These are phyloP conservation scores for Bruchidius siliquastri DNA, from an alignment of 2,888 invertebrate species.

Conservation along the genomic window DNA sequence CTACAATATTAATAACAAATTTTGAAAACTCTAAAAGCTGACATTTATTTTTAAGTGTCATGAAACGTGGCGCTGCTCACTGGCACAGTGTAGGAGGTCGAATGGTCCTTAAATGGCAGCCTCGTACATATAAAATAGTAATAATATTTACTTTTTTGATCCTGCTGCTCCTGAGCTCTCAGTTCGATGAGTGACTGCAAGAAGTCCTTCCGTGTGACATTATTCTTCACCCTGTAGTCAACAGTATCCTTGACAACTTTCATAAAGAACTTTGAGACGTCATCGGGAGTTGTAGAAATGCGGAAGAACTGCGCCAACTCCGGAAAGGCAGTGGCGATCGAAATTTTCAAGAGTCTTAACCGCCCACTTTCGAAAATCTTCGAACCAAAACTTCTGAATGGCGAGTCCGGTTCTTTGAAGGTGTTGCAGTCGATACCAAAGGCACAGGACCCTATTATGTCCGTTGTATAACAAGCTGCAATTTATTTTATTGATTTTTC, in stretches of 20 bases:
- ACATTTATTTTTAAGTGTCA: too few relatives aligned
- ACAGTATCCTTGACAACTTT: conserved; percentile 44
- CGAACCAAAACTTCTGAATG: conserved; percentile 37
- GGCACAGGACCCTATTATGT: conserved; percentile 46
- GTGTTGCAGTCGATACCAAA: conserved; percentile 57
- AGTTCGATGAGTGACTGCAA: conserved; percentile 47
- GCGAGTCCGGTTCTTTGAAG: conserved; percentile 49
- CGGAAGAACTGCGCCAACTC: conserved; percentile 19
- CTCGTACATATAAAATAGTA: too few relatives aligned
- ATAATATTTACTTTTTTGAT: conserved; percentile 1
- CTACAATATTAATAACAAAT: too few relatives aligned
- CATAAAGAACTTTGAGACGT: conserved; percentile 44
- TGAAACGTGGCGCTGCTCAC: too few relatives aligned
- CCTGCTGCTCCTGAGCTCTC: conserved; percentile 8
- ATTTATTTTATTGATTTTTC: conserved; percentile 1
- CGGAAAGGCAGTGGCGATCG: conserved; percentile 15
- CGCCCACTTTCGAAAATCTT: conserved; percentile 8
- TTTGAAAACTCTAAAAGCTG: too few relatives aligned
- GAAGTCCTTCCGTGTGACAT: conserved; percentile 50
- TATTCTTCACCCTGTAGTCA: conserved; percentile 44
- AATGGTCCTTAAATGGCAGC: too few relatives aligned
- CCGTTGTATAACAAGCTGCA: conserved; percentile 19
- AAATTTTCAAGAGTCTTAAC: conserved; percentile 6
- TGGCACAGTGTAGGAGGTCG: too few relatives aligned
- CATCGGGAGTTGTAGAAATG: conserved; percentile 21